Percentiles rank a stretch among this genome's conserved stretches.
These are phyloP conservation scores for Holothuria scabra DNA, from an alignment of 53 echinoderm and acorn worm genomes.

Conservation along the genomic window DNA sequence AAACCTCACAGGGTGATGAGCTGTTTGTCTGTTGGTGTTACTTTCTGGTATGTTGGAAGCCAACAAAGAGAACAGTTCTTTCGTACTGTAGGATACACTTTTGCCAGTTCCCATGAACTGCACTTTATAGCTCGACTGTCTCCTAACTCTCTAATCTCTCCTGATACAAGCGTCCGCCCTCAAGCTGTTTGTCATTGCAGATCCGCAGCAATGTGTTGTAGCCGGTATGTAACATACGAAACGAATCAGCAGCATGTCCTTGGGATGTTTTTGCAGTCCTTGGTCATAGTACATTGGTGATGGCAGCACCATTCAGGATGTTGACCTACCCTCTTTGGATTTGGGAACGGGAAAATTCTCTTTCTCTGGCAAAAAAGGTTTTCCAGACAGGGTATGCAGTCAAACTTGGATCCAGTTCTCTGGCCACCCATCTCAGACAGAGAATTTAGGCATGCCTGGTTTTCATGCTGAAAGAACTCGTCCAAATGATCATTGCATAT, in stretches of 20 bases:
- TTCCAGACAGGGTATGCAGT: conserved; percentile 35
- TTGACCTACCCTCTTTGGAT: conserved; percentile 5
- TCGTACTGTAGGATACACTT: conserved; percentile 35
- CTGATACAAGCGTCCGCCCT: conserved; percentile 4
- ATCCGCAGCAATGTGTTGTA: conserved; percentile 18
- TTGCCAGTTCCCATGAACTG: conserved; percentile 24
- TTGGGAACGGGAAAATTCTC: conserved; percentile 19
- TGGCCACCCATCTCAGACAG: conserved; percentile 18
- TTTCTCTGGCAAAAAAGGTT: neutral
- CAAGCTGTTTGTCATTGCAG: conserved; percentile 9
- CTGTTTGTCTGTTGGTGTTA: no score
- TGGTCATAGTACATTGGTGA: conserved; percentile 6
- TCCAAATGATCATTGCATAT: conserved; percentile 33
- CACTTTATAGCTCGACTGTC: no score
- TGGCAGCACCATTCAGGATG: conserved; percentile 41
- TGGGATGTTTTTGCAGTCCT: conserved; percentile 33
- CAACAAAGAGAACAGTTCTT: no score
- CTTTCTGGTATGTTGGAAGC: no score
- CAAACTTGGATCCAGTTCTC: no score
- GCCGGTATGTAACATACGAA: conserved; percentile 17
- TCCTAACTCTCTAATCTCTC: conserved; percentile 24
- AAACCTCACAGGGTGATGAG: neutral
- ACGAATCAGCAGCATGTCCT: conserved; percentile 48
- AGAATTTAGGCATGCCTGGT: conserved; percentile 6
- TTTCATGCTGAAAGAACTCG: conserved; percentile 36